Evolutionary conservation across 2,888 invertebrate species (phyloP).

Genomic region (Amblyjoppa proteus): DNA sequence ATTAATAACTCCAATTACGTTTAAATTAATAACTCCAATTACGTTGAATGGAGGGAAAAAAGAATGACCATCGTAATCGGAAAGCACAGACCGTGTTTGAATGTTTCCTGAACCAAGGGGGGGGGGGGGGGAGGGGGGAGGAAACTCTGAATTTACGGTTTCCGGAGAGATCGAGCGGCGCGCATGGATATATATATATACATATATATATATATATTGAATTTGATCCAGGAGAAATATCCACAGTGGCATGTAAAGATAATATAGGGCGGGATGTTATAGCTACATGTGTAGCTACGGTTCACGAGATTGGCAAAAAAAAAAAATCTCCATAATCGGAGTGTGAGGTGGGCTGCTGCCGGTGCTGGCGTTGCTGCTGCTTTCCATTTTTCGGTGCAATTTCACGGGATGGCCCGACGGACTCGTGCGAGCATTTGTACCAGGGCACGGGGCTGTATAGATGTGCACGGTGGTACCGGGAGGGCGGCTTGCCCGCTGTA

Average conservation of each 20-base stretch:
- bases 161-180: conserved; percentile 29
- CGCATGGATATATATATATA: conserved; percentile 28
- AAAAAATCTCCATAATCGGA: conserved; percentile 63
- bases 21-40: conserved; percentile 14
- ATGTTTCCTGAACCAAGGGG: conserved; percentile 45
- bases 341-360: conserved; percentile 29
- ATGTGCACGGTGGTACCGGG: neutral
- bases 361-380: conserved; percentile 25
- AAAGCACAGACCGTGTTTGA: conserved; percentile 32
- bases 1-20: conserved; percentile 11
- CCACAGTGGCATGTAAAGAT: conserved; percentile 32
- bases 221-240: conserved; percentile 48
- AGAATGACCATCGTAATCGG: conserved; percentile 18
- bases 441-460: neutral
- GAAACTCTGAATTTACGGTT: conserved; percentile 51
- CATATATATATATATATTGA: conserved; percentile 22
- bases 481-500: conserved; percentile 5
- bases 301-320: conserved; percentile 27
- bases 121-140: neutral
- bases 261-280: conserved; percentile 31
- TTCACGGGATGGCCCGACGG: conserved; percentile 53
- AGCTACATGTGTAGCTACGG: conserved; percentile 21
- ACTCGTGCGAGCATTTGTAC: conserved; percentile 60
- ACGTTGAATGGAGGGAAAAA: neutral
- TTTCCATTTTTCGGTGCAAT: conserved; percentile 70